phyloP scores from a whole-genome alignment of 2,797 vertebrate genomes.

The Lacerta viridis region DNA sequence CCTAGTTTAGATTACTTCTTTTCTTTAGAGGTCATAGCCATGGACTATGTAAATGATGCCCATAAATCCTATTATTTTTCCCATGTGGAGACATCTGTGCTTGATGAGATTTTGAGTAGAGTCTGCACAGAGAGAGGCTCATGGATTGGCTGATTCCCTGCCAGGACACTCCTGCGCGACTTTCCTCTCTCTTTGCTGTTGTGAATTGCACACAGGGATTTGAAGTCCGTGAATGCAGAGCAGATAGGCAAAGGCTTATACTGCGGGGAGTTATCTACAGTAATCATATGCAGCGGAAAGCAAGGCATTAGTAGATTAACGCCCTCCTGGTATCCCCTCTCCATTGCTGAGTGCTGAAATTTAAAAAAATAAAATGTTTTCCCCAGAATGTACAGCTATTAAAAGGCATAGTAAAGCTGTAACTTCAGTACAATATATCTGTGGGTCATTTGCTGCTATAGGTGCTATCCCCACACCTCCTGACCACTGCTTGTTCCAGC shows the following conservation, averaged over 20 bases:
- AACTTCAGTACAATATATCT: neutral
- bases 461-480: neutral
- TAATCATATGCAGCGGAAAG: conserved; percentile 41
- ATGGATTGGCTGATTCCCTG: conserved; percentile 41
- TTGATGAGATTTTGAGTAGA: conserved; percentile 29
- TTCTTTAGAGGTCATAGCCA: conserved; percentile 19
- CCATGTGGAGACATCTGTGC: neutral
- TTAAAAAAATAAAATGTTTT: conserved; percentile 25
- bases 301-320: conserved; percentile 47
- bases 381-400: neutral
- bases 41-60: conserved; percentile 18
- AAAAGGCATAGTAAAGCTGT: neutral
- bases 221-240: conserved; percentile 53
- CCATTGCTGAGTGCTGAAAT: conserved; percentile 34
- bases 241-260: conserved; percentile 49
- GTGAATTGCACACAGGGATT: conserved; percentile 46
- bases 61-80: conserved; percentile 28
- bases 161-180: conserved; percentile 48
- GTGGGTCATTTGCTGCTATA: neutral
- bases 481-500: neutral
- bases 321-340: neutral
- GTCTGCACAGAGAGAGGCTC: conserved; percentile 26
- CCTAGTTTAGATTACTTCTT: neutral
- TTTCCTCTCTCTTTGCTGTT: conserved; percentile 43
- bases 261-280: conserved; percentile 56